These are phyloP conservation scores for Candidula unifasciata DNA, from an alignment of 2,888 invertebrate species.

Conservation along the genomic window DNA sequence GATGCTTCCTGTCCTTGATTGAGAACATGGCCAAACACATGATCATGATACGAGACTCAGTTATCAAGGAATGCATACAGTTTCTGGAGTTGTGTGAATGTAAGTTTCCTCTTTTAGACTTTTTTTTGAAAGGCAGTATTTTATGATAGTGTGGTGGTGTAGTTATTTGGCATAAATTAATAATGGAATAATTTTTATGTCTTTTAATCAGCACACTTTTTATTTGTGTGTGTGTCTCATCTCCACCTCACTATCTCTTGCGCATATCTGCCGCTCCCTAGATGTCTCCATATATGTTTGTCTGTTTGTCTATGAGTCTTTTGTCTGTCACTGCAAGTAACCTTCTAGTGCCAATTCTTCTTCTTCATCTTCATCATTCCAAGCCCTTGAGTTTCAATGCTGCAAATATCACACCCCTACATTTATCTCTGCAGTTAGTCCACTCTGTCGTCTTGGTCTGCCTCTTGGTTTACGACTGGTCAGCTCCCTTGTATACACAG, in stretches of 20 bases:
- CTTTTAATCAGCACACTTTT: too few relatives aligned
- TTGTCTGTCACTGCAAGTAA: too few relatives aligned
- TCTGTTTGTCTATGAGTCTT: too few relatives aligned
- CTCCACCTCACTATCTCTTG: neutral
- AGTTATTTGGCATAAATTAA: neutral
- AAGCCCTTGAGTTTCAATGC: too few relatives aligned
- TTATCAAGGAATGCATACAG: conserved; percentile 90
- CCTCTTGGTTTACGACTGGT: too few relatives aligned
- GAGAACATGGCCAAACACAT: conserved; percentile 94
- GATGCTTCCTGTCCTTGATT: conserved; percentile 94
- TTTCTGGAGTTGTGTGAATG: conserved; percentile 93
- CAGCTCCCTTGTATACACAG: too few relatives aligned
- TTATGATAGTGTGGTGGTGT: neutral
- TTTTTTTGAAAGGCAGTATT: neutral
- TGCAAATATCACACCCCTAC: too few relatives aligned
- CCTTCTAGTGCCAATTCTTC: too few relatives aligned
- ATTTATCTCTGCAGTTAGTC: too few relatives aligned
- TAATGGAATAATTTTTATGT: too few relatives aligned
- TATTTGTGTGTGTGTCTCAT: neutral
- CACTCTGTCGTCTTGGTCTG: too few relatives aligned
- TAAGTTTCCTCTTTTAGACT: conserved; percentile 64
- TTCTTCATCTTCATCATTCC: too few relatives aligned
- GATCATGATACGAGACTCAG: conserved; percentile 90
- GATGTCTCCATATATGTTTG: neutral
- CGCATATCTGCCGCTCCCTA: neutral